Conservation (phyloP, 2,797 vertebrate genomes). For the Danio jaintianensis region DNA sequence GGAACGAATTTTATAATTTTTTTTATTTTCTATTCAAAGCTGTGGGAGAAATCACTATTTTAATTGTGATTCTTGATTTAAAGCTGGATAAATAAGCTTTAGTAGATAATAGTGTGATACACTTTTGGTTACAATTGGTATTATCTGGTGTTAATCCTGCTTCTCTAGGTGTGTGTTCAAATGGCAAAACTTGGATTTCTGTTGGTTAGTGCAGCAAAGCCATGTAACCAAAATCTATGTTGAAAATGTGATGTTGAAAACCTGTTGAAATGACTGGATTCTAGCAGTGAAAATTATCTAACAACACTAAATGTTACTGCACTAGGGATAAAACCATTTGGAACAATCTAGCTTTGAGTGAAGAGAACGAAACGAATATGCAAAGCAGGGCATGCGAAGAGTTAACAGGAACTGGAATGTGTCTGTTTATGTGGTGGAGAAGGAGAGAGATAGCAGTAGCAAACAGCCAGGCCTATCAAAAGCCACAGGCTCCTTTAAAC, state of each 20-base stretch:
- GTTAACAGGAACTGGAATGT: slow-evolving; percentile 57
- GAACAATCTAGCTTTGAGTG: slow-evolving; percentile 19
- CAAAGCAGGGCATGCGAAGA: slow-evolving; percentile 37
- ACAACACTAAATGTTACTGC: not conserved
- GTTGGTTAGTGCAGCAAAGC: too few species aligned
- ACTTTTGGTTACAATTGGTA: too few species aligned
- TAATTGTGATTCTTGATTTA: too few species aligned
- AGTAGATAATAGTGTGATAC: too few species aligned
- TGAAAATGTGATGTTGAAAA: not conserved
- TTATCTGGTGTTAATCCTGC: too few species aligned
- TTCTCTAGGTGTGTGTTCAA: too few species aligned
- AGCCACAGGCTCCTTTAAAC: slow-evolving; percentile 80
- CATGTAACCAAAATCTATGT: too few species aligned
- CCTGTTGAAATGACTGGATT: not conserved
- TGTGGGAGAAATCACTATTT: too few species aligned
- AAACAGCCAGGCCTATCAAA: slow-evolving; percentile 70
- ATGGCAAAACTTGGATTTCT: too few species aligned
- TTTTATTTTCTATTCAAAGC: too few species aligned
- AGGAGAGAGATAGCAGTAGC: slow-evolving; percentile 63
- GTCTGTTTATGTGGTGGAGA: slow-evolving; percentile 69
- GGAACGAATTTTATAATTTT: too few species aligned
- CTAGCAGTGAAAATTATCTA: not conserved
- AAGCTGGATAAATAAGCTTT: too few species aligned
- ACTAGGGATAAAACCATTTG: slow-evolving; percentile 5
- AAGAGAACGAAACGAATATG: not conserved